Percentiles rank a stretch among this genome's conserved stretches.
These are phyloP conservation scores for Melieria crassipennis DNA, from an alignment of 2,888 invertebrate species.

Conservation along the genomic window DNA sequence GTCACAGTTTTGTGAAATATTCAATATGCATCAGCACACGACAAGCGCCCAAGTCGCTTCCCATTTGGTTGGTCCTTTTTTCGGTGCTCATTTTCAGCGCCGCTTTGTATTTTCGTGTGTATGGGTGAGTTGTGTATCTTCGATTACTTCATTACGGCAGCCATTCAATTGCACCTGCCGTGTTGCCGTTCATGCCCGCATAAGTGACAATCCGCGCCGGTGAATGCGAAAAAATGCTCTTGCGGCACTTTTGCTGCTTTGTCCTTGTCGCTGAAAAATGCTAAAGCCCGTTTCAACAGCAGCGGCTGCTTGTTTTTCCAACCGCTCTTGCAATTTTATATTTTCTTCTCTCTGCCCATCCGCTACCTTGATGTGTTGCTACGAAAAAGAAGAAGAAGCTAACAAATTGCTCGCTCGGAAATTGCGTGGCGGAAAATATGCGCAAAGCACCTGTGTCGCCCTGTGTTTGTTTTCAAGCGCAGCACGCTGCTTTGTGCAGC, in stretches of 20 bases:
- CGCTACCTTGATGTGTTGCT: not conserved
- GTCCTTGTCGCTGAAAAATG: not conserved
- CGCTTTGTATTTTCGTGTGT: not conserved
- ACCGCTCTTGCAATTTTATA: not conserved
- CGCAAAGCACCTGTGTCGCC: not conserved
- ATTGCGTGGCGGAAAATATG: not conserved
- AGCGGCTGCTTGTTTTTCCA: not conserved
- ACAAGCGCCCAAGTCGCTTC: too few species aligned
- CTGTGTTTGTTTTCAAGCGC: not conserved
- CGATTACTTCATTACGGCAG: constrained; percentile 12
- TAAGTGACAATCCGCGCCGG: not conserved
- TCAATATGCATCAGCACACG: not conserved
- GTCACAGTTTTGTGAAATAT: not conserved
- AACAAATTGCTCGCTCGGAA: too few species aligned
- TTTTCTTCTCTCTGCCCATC: not conserved
- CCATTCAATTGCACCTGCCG: constrained; percentile 8
- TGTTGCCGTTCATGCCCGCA: too few species aligned
- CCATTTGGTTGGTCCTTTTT: too few species aligned
- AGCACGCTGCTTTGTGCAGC: not conserved
- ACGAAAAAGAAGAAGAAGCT: not conserved
- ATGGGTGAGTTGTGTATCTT: not conserved
- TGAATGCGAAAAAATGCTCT: not conserved
- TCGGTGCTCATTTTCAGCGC: not conserved
- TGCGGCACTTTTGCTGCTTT: not conserved
- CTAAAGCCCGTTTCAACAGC: not conserved